Evolutionary conservation across 2,888 invertebrate species (phyloP).

Genomic region (Melanostoma scalare): DNA sequence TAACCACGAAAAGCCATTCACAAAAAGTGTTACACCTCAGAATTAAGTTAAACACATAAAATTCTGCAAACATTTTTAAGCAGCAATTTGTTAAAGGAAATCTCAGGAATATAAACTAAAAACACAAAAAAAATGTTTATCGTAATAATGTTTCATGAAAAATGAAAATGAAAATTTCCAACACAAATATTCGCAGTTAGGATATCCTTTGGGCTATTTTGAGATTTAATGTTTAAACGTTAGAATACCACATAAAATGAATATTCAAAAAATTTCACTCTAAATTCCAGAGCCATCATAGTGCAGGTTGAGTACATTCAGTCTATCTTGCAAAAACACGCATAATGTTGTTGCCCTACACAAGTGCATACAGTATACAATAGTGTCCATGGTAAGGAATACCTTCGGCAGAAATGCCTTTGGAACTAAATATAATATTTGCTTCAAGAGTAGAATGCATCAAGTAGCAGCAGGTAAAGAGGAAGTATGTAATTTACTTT

Average conservation of each 20-base stretch:
- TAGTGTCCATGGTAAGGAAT: not conserved
- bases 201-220: constrained; percentile 34
- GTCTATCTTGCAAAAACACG: not conserved
- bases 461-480: not conserved
- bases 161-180: constrained; percentile 17
- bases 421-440: constrained; percentile 16
- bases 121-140: too few relatives aligned
- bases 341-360: not conserved
- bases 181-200: constrained; percentile 27
- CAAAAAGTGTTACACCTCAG: too few relatives aligned
- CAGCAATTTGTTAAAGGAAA: too few relatives aligned
- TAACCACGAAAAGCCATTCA: too few relatives aligned
- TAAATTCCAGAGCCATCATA: constrained; percentile 11
- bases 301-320: not conserved
- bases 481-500: not conserved
- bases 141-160: constrained; percentile 19
- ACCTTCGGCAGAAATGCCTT: constrained; percentile 1
- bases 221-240: constrained; percentile 5
- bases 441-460: constrained; percentile 3
- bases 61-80: too few relatives aligned
- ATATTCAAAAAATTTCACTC: constrained; percentile 25
- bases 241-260: constrained; percentile 15
- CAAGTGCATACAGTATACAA: constrained; percentile 5
- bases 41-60: too few relatives aligned
- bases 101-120: too few relatives aligned